Conservation (phyloP, 2,113 vertebrate genomes). For the Antechinus flavipes region DNA sequence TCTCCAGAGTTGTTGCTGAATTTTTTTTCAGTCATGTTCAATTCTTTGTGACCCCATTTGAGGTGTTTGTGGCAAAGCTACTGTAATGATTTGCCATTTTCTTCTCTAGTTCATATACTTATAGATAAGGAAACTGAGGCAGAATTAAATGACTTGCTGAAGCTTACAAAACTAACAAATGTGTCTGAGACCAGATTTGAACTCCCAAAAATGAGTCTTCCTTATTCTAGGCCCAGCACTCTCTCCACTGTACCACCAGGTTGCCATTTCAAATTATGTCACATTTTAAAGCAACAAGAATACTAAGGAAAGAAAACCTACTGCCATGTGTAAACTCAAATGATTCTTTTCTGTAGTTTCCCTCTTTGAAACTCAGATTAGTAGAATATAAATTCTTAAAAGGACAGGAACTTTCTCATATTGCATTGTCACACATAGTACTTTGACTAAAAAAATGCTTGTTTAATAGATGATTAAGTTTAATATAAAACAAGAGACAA, state of each 20-base stretch:
- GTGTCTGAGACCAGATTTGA: no score
- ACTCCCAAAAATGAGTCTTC: no score
- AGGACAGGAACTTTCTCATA: neutral
- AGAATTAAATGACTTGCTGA: neutral
- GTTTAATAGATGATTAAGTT: neutral
- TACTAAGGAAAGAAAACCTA: neutral
- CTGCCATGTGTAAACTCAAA: neutral
- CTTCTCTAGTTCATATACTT: neutral
- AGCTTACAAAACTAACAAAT: no score
- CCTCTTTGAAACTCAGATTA: neutral
- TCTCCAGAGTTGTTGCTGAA: neutral
- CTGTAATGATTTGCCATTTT: neutral
- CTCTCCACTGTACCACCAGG: no score
- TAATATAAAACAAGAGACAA: neutral
- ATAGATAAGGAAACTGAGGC: neutral
- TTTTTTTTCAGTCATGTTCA: neutral
- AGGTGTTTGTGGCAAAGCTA: neutral
- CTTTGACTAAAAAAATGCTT: neutral
- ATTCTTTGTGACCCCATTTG: neutral
- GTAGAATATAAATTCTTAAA: neutral
- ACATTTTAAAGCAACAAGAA: neutral
- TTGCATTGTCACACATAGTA: neutral
- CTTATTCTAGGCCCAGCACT: no score
- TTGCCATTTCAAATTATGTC: neutral
- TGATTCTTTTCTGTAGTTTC: neutral